phyloP scores from a whole-genome alignment of 2,888 invertebrate species.

The Ctenicera cuprea region DNA sequence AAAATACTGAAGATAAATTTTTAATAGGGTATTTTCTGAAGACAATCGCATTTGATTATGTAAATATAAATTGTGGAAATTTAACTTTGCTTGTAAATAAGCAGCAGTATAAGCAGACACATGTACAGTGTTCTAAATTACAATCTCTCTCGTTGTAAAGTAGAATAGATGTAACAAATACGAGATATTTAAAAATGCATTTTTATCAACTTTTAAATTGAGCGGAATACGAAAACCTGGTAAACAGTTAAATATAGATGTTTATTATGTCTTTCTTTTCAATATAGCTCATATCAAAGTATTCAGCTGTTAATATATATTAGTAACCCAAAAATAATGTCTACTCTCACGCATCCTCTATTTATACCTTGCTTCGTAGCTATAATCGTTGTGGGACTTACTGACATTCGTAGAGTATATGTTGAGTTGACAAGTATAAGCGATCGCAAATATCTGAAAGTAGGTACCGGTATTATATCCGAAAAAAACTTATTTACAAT shows the following conservation, averaged over 20 bases:
- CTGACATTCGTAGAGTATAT: conserved; percentile 1
- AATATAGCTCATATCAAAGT: conserved; percentile 34
- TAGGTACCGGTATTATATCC: too few relatives aligned
- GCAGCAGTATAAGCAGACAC: too few relatives aligned
- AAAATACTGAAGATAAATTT: too few relatives aligned
- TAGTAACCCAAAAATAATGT: conserved; percentile 52
- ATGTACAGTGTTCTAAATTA: too few relatives aligned
- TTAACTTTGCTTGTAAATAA: too few relatives aligned
- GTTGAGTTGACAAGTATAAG: background rate
- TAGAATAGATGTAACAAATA: too few relatives aligned
- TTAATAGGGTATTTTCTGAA: too few relatives aligned
- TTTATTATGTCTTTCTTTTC: conserved; percentile 19
- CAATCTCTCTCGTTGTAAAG: too few relatives aligned
- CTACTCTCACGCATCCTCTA: conserved; percentile 49
- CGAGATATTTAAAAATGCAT: background rate
- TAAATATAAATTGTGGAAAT: too few relatives aligned
- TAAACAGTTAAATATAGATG: conserved; percentile 20
- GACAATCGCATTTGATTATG: too few relatives aligned
- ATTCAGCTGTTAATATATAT: conserved; percentile 52
- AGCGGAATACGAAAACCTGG: background rate
- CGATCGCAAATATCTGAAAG: too few relatives aligned
- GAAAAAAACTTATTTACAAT: too few relatives aligned
- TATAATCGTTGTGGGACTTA: conserved; percentile 39
- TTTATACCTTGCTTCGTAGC: conserved; percentile 41
- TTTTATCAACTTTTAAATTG: background rate